Base-by-base conservation (phyloP, 35 echinoderm and acorn worm genomes). In the Apostichopus japonicus region DNA sequence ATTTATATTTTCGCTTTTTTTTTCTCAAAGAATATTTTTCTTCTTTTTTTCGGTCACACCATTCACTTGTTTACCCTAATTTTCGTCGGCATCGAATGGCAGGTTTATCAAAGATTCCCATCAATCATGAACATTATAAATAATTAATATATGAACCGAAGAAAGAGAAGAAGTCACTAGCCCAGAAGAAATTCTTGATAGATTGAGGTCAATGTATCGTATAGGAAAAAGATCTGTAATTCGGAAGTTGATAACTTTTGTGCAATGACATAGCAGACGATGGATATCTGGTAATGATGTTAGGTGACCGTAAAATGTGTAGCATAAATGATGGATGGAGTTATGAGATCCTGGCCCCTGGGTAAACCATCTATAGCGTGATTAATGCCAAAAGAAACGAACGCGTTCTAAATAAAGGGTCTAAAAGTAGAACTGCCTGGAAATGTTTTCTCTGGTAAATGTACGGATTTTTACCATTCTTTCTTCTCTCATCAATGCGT, bases 231-330 rank as follows among this genome's bases (percentile, higher is more conserved):
- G n/a, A 19, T 2, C 22, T 75, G 71, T 75, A 75, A 75, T 75
- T 75, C 71, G 71, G 71, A 75, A 75, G 71, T 19, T 75, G 14
- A 75, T 75, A 75, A n/a, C 71, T 75, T 75, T 61, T 75, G 71
- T 19, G 71, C 71, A 75, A 75, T 75, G 71, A 24, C 71, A 19
- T 61, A 61, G 8, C 63, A 75, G 21, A 19, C 8, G 71, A 75
- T 15, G 61, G 16, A 65, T 75, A n/a, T n/a, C 71, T 15, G 63
- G 19, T 67, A 19, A 67, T 67, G 71, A 75, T 75, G 71, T 75
- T 75, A 15, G 71, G 71, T 75, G 71, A 75, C 71, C 71, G 71
- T 75, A 75, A 75, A 75, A 75, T 75, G 71, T 75, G n/a, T 75
- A 23, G 71, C 71, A 19, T 75, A 75, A 75, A 75, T 75, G 71